A percentile compares a stretch with the other conserved stretches of the same genome.
Conservation (phyloP, 2,888 invertebrate genomes). For the Epistrophe eligans region DNA sequence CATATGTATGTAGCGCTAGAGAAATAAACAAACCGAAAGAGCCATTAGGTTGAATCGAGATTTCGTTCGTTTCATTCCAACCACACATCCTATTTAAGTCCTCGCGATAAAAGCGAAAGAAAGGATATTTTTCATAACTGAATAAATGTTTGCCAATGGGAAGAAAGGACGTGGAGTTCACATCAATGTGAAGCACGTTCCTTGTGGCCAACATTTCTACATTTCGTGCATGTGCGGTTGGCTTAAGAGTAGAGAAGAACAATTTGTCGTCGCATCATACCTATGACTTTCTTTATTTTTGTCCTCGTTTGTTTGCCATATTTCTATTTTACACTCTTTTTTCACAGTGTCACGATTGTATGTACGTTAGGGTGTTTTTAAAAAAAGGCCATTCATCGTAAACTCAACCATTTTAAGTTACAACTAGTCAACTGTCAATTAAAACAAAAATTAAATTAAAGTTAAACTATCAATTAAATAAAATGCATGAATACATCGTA, state of each 20-base stretch:
- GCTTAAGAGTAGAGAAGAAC: slow-evolving; percentile 32
- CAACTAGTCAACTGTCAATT: no score
- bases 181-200: slow-evolving; percentile 37
- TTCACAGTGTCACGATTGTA: slow-evolving; percentile 10
- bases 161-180: neutral
- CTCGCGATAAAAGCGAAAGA: slow-evolving; percentile 5
- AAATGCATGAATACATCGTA: neutral
- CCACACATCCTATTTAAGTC: slow-evolving; percentile 12
- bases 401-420: no score
- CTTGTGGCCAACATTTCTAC: slow-evolving; percentile 42
- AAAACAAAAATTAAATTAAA: no score
- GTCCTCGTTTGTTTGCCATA: slow-evolving; percentile 30
- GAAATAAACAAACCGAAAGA: slow-evolving; percentile 49
- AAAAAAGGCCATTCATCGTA: no score
- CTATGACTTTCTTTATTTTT: slow-evolving; percentile 31
- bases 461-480: no score
- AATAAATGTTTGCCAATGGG: slow-evolving; percentile 23
- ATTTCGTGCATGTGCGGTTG: slow-evolving; percentile 14
- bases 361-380: no score
- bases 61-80: neutral
- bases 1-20: neutral
- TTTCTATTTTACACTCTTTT: neutral
- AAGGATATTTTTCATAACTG: slow-evolving; percentile 22
- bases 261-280: slow-evolving; percentile 62
- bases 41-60: slow-evolving; percentile 38